Conservation (phyloP, 1,140 invertebrate species). For the Microplitis demolitor region DNA sequence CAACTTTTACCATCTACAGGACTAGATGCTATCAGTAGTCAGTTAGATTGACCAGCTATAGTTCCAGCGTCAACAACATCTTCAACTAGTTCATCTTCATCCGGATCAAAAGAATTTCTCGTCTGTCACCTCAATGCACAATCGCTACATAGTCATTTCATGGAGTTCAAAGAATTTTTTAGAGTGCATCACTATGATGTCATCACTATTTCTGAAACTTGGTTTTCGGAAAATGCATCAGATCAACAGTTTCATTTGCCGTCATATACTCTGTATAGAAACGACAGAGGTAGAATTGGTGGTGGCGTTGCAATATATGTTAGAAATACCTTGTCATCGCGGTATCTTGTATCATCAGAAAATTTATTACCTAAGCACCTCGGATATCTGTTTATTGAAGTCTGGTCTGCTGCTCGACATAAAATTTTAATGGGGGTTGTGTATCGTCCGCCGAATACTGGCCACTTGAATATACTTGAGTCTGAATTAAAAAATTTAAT, state of each 20-base stretch:
- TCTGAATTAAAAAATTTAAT: too few species aligned
- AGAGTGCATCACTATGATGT: neutral
- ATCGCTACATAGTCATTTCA: neutral
- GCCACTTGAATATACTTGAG: too few species aligned
- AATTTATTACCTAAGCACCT: too few species aligned
- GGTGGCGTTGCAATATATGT: neutral
- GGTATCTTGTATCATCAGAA: too few species aligned
- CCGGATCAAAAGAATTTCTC: neutral
- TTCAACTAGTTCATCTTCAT: neutral
- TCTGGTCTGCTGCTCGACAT: too few species aligned
- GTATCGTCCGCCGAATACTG: too few species aligned
- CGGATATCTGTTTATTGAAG: too few species aligned
- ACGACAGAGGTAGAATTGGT: neutral
- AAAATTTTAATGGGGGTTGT: too few species aligned
- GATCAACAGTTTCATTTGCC: neutral
- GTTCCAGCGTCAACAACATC: neutral
- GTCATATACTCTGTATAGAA: neutral
- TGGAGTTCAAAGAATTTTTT: neutral
- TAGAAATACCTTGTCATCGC: neutral
- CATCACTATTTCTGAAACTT: neutral
- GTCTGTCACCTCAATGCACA: neutral
- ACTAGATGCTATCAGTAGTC: neutral
- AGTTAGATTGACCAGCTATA: neutral
- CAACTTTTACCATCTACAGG: neutral
- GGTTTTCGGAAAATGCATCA: neutral